Evolutionary conservation across 2,888 invertebrate species (phyloP).

Genomic region (Hyalella azteca): DNA sequence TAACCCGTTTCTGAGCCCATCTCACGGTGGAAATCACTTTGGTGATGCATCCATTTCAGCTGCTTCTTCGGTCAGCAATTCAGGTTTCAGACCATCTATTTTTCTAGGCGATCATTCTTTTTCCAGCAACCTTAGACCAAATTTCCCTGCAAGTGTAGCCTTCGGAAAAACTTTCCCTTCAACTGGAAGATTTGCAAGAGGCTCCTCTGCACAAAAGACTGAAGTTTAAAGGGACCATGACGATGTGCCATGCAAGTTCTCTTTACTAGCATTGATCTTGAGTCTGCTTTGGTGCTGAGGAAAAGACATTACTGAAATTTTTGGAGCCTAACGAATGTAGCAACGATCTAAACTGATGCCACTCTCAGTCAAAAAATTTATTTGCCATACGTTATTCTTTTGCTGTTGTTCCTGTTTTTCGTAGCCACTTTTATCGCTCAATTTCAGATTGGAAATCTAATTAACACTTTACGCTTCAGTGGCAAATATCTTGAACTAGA

Average conservation of each 20-base stretch:
- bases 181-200: not conserved
- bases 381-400: too few relatives aligned
- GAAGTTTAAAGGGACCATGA: not conserved
- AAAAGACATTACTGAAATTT: not conserved
- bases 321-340: not conserved
- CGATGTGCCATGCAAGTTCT: not conserved
- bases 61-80: not conserved
- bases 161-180: slow-evolving; percentile 11
- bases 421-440: too few relatives aligned
- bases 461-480: too few relatives aligned
- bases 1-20: not conserved
- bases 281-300: slow-evolving; percentile 14
- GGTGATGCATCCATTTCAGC: not conserved
- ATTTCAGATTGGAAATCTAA: too few relatives aligned
- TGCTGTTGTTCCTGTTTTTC: too few relatives aligned
- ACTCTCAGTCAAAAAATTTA: too few relatives aligned
- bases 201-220: not conserved
- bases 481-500: too few relatives aligned
- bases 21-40: not conserved
- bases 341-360: not conserved
- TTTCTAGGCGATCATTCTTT: not conserved
- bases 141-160: slow-evolving; percentile 1
- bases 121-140: not conserved
- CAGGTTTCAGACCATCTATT: slow-evolving; percentile 1
- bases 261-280: not conserved